Conservation (phyloP, 2,888 invertebrate genomes). For the Thymelicus acteon region DNA sequence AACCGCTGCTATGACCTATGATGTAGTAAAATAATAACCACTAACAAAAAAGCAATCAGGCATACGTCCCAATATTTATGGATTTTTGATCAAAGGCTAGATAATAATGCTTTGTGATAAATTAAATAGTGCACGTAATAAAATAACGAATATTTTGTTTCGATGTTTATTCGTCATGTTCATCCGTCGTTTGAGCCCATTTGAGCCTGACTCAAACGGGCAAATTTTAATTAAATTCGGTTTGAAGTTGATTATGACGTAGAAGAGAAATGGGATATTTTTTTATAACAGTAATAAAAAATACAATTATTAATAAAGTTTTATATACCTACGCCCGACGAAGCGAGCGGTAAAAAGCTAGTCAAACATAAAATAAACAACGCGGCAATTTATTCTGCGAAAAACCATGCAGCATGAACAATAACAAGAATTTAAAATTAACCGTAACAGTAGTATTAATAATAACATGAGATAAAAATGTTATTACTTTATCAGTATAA, state of each 20-base stretch:
- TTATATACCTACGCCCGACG: background rate
- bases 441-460: conserved; percentile 5
- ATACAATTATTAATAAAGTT: conserved; percentile 11
- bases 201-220: too few species aligned
- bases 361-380: conserved; percentile 20
- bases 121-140: too few species aligned
- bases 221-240: background rate
- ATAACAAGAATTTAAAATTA: conserved; percentile 28
- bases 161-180: background rate
- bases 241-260: background rate
- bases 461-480: conserved; percentile 5
- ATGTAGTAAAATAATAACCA: too few species aligned
- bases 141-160: too few species aligned
- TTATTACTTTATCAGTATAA: background rate
- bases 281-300: conserved; percentile 4
- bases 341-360: conserved; percentile 54
- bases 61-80: too few species aligned
- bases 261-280: background rate
- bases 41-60: too few species aligned
- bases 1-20: too few species aligned
- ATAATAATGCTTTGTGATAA: too few species aligned
- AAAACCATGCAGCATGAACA: background rate
- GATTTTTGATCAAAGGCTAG: too few species aligned
- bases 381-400: background rate
- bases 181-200: too few species aligned